Evolutionary conservation across 2,888 invertebrate species (phyloP), one percentile per base, ranked within the genome.

Genomic region (Drosophila histrio): DNA sequence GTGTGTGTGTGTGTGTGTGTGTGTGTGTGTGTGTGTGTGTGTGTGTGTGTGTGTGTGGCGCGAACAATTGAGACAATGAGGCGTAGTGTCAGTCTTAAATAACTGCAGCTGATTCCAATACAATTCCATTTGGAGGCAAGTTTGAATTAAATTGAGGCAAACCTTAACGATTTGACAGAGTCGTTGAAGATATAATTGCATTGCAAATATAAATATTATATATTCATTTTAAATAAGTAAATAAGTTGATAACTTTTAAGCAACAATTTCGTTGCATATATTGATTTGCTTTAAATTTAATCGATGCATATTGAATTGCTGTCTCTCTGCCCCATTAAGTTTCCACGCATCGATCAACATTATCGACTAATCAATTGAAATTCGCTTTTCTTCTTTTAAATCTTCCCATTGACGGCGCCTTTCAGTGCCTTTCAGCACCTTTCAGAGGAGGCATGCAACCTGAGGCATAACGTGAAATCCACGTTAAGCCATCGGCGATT

Each of bases 291-390:
- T 5, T 19, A 1, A 11, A 38, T 38, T 19, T 19, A 11, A 19
- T 19, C 19, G 21, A 2, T n/a, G 19, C 11, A 38, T 13, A 15
- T 15, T 39, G 32, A 34, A 38, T 36, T 41, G 17, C 7, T 2
- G 19, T 9, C 6, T 28, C 7, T 28, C 3, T 41, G n/a, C 22
- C 15, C 15, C 44, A 19, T 54, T 39, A 17, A 50, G 32, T 56
- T 28, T 41, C 9, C n/a, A 21, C 44, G 54, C 77, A 77, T 84
- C 78, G 66, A 78, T 81, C 79, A 81, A 78, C 64, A 63, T 63
- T 74, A 78, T 78, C 75, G 85, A 67, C 64, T 71, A 84, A 81
- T 85, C 82, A 85, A 85, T 79, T 71, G 82, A 67, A 62, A 57
- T 44, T 64, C 57, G 26, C 8, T 34, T 41, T 44, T 24, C 19